Evolutionary conservation across 2,797 vertebrate species (phyloP).

Genomic region (Novumbra hubbsi): DNA sequence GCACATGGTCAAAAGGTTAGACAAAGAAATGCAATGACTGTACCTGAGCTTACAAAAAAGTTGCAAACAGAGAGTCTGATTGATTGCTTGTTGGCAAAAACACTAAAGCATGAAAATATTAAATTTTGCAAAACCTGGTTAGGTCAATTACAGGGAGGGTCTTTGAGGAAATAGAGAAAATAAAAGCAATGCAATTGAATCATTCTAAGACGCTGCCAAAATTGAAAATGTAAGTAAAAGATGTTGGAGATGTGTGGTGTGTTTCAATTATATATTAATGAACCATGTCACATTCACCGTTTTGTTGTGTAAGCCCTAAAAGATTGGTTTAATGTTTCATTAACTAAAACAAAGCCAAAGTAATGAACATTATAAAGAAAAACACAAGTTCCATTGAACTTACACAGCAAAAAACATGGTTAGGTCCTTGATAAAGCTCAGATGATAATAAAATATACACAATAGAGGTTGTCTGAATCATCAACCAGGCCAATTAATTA

Average conservation of each 20-base stretch:
- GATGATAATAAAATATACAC: no score
- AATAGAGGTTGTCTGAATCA: no score
- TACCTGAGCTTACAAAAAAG: not conserved
- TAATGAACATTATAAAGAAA: constrained; percentile 13
- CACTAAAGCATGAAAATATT: constrained; percentile 20
- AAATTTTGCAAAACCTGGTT: constrained; percentile 23
- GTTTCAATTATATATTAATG: constrained; percentile 35
- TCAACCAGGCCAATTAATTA: no score
- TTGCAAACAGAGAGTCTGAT: not conserved
- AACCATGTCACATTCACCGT: constrained; percentile 12
- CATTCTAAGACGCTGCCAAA: constrained; percentile 39
- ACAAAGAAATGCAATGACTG: not conserved
- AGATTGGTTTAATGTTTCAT: constrained; percentile 31
- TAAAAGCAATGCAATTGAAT: constrained; percentile 53
- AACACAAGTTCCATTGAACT: no score
- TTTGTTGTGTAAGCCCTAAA: constrained; percentile 14
- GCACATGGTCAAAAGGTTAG: constrained; percentile 3
- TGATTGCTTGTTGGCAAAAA: constrained; percentile 33
- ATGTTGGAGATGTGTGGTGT: constrained; percentile 39
- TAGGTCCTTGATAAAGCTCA: no score
- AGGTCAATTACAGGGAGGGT: constrained; percentile 21
- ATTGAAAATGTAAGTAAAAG: constrained; percentile 41
- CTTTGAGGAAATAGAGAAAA: constrained; percentile 39
- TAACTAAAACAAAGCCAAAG: constrained; percentile 32
- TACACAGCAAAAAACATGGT: no score